Conservation (phyloP, 2,888 invertebrate species). For the Tricholauxania praeusta region DNA sequence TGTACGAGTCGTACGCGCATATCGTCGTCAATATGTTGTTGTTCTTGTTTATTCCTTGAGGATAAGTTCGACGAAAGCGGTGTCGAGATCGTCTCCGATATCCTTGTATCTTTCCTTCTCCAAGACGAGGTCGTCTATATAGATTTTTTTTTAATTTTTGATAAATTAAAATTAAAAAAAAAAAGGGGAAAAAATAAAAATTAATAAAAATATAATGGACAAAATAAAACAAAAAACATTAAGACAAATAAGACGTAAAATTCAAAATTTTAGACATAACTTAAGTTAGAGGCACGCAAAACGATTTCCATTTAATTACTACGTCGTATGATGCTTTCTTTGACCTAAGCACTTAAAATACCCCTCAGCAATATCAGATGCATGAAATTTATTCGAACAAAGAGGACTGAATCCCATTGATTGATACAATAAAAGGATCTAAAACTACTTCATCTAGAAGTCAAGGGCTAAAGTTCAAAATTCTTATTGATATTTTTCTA, state of each 20-base stretch:
- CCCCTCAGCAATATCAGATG: too few species aligned
- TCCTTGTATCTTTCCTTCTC: constrained; percentile 99
- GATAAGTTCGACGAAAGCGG: constrained; percentile 96
- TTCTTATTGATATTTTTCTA: too few species aligned
- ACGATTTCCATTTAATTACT: background rate
- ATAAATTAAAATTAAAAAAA: constrained; percentile 39
- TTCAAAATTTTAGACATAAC: constrained; percentile 7
- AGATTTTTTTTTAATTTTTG: constrained; percentile 19
- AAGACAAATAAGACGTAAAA: constrained; percentile 35
- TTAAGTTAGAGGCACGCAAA: constrained; percentile 16
- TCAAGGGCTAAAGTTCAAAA: too few species aligned
- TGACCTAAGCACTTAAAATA: too few species aligned
- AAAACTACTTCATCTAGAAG: too few species aligned
- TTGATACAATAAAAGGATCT: too few species aligned
- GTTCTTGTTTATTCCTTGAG: constrained; percentile 73
- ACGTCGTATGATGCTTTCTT: too few species aligned
- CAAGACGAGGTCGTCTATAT: constrained; percentile 89
- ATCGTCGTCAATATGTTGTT: constrained; percentile 7
- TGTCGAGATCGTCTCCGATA: constrained; percentile 99
- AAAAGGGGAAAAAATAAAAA: constrained; percentile 47
- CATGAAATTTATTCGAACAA: too few species aligned
- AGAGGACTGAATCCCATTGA: too few species aligned
- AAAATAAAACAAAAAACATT: constrained; percentile 28
- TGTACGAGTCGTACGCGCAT: constrained; percentile 14
- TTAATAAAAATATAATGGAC: constrained; percentile 46